A percentile compares a stretch with the other conserved stretches of the same genome.
Conservation (phyloP, 92 coral and sea anemone species). For the Metridium senile region DNA sequence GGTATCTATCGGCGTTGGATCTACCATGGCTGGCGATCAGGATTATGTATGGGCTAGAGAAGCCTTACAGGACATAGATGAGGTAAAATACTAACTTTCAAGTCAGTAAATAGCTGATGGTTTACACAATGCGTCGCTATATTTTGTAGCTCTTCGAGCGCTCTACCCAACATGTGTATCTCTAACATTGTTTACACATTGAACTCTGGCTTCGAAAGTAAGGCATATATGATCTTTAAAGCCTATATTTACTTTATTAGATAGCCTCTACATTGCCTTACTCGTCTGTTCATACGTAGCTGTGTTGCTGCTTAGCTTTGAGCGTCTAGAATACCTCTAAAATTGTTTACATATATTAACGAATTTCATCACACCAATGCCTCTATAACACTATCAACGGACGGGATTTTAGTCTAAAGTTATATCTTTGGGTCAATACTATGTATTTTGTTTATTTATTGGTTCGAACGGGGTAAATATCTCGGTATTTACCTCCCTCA, state of each 20-base stretch:
- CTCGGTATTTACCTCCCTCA: neutral
- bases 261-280: neutral
- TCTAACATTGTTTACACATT: neutral
- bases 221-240: neutral
- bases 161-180: neutral
- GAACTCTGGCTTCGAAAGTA: neutral
- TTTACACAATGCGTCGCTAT: neutral
- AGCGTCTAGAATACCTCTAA: conserved; percentile 22
- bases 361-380: neutral
- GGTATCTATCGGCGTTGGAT: conserved; percentile 4
- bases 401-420: neutral
- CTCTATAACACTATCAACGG: neutral
- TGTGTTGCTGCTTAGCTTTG: neutral
- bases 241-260: neutral
- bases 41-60: conserved; percentile 42
- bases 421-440: neutral
- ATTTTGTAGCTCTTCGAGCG: neutral
- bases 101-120: neutral
- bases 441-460: neutral
- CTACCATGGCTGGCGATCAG: conserved; percentile 22
- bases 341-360: conserved; percentile 37
- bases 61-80: conserved; percentile 30
- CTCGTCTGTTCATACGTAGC: neutral
- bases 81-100: conserved; percentile 13
- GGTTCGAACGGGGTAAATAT: neutral